phyloP scores from a whole-genome alignment of 2,797 vertebrate species.

The Buphagus erythrorhynchus region DNA sequence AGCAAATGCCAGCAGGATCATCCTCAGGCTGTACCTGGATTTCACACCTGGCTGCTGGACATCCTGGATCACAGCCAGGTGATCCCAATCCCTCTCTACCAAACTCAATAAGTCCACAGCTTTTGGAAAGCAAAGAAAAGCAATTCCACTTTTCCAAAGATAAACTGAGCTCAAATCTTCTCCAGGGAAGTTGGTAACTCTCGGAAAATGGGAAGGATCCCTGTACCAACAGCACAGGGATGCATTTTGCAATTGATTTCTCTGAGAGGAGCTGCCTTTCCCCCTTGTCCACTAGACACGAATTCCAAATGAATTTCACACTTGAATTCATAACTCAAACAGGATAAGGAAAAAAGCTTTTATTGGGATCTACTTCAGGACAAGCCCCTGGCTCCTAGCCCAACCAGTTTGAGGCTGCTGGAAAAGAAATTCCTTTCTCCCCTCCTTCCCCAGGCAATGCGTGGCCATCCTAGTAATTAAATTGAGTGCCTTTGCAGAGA shows the following conservation, averaged over 20 bases:
- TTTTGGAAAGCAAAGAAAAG: background rate
- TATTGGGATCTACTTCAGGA: background rate
- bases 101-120: accelerated
- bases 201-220: background rate
- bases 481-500: background rate
- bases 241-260: background rate
- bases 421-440: background rate
- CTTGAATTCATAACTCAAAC: background rate
- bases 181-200: background rate
- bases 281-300: background rate
- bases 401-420: background rate
- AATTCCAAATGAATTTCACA: background rate
- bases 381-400: background rate
- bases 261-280: background rate
- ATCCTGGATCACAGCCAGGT: background rate
- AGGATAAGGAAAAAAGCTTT: background rate
- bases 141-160: background rate
- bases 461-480: constrained; percentile 5
- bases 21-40: background rate
- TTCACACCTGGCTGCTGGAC: background rate
- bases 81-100: background rate
- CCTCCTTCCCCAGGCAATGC: background rate
- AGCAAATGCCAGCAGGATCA: background rate
- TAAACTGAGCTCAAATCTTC: background rate
- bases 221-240: background rate